Base-by-base conservation (phyloP, 1,140 invertebrate genomes). In the Pseudomyrmex concolor region DNA sequence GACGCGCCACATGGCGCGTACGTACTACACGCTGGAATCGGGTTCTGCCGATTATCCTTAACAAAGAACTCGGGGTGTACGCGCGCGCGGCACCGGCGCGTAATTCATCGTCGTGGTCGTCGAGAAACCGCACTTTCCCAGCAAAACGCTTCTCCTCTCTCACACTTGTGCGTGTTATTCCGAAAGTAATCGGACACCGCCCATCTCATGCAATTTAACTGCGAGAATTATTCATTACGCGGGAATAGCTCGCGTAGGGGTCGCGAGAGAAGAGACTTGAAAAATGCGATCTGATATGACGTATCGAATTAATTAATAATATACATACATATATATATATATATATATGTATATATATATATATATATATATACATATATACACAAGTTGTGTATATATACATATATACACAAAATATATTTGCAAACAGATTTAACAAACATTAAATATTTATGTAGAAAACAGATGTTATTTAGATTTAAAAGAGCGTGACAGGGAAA, bases 141-240 rank as follows among this genome's bases (percentile, higher is more conserved):
- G 76, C 76, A 80, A 80, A 80, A 80, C 19, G 66, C 45, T 59
- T 70, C 54, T 80, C 45, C 34, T 70, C 54, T 80, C 66, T 71
- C 54, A 50, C 76, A 80, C 66, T 10, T 80, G 67, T 55, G 76
- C 66, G 64, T 59, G 76, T 80, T 80, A 71, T 71, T 80, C 59
- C 54, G 51, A 80, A 80, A 71, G 43, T 71, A 80, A 80, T 80
- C 76, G 66, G 76, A 80, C 66, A 80, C 43, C 43, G 66, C 54
- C 64, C 64, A 78, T 78, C 76, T 70, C 76, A 70, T 80, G 76
- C 66, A 80, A 70, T 80, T 80, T 80, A 80, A 68, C 70, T 45
- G 13, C 48, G 45, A 55, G 78, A 82, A 82, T 73, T 82, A 82
- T 82, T 72, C 67, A 74, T 82, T 82, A 76, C 51, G 48, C 22